phyloP scores from a whole-genome alignment of 2,888 invertebrate species.

The Pseudococcus viburni region DNA sequence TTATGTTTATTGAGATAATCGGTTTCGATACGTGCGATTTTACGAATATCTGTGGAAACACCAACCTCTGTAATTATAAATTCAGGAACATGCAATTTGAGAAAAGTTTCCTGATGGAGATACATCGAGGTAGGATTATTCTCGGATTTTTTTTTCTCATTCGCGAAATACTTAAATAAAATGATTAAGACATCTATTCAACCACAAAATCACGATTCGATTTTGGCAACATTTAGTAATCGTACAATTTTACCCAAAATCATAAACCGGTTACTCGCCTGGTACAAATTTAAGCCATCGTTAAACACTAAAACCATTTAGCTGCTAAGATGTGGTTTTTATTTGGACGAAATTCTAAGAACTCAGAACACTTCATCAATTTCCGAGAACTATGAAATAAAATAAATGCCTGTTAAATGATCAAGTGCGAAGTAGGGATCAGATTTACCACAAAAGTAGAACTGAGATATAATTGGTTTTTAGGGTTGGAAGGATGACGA shows the following conservation, averaged over 20 bases:
- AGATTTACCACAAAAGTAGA: too few relatives aligned
- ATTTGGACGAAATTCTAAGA: not conserved
- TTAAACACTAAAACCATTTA: not conserved
- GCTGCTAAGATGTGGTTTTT: not conserved
- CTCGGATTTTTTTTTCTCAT: too few relatives aligned
- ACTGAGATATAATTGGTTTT: too few relatives aligned
- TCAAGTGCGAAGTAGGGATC: too few relatives aligned
- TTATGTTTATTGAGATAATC: not conserved
- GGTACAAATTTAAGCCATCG: not conserved
- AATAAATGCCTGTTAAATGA: not conserved
- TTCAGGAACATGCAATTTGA: too few relatives aligned
- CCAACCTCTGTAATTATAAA: too few relatives aligned
- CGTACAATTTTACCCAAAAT: not conserved
- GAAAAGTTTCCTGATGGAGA: too few relatives aligned
- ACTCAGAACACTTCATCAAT: not conserved
- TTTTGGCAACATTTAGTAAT: not conserved
- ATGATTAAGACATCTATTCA: not conserved
- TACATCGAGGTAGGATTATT: too few relatives aligned
- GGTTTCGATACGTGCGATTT: not conserved
- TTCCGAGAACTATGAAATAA: not conserved
- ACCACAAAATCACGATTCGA: not conserved
- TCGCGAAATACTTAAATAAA: too few relatives aligned
- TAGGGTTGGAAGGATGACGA: too few relatives aligned
- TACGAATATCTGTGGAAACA: not conserved
- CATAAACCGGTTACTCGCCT: not conserved